phyloP scores from a whole-genome alignment of 92 coral and sea anemone genomes.

The Pocillopora grandis region DNA sequence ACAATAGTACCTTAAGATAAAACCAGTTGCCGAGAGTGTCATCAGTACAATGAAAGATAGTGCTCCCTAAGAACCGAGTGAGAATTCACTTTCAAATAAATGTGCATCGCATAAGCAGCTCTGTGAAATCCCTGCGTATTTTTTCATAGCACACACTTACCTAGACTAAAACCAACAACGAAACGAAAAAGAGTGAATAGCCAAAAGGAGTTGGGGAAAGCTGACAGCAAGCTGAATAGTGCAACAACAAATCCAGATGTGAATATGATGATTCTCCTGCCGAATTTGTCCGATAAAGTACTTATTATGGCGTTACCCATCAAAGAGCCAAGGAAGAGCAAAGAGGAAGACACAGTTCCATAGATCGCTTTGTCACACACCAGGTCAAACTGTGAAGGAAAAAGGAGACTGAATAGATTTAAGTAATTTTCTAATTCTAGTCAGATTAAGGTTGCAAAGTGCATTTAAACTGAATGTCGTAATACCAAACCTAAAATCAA shows the following conservation, averaged over 20 bases:
- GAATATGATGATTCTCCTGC: constrained; percentile 31
- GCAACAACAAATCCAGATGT: constrained; percentile 7
- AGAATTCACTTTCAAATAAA: too few species aligned
- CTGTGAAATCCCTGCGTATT: too few species aligned
- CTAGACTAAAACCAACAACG: constrained; percentile 39
- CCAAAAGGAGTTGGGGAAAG: constrained; percentile 52
- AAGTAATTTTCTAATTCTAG: not conserved
- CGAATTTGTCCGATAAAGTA: constrained; percentile 49
- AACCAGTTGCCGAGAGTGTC: too few species aligned
- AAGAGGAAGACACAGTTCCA: constrained; percentile 42
- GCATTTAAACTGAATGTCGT: not conserved
- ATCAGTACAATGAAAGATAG: too few species aligned
- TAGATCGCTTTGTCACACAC: constrained; percentile 60
- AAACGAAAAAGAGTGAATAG: constrained; percentile 46
- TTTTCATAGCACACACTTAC: constrained; percentile 20
- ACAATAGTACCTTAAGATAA: too few species aligned
- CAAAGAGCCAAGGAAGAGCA: constrained; percentile 32
- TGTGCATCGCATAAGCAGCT: too few species aligned
- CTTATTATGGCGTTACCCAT: constrained; percentile 30
- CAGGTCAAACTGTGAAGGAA: constrained; percentile 51
- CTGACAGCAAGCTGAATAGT: constrained; percentile 36
- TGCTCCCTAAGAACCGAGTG: too few species aligned
- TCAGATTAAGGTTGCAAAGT: not conserved
- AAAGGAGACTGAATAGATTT: not conserved
- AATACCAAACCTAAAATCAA: not conserved